Base-by-base conservation (phyloP, 2,113 vertebrate species). In the Menura novaehollandiae region DNA sequence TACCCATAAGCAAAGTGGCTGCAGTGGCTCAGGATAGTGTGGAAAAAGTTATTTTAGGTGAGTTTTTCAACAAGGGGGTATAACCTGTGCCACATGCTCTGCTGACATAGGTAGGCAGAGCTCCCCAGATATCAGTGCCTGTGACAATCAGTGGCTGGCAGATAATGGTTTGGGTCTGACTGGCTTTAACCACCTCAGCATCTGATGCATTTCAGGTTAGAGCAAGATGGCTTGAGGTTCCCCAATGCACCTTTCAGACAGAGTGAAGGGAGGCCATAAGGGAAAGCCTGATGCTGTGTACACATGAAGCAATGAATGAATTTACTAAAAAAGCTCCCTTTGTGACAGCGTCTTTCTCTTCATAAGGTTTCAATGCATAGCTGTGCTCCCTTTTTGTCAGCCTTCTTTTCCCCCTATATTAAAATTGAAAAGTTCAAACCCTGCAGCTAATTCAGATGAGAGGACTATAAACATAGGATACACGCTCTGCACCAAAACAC, bases 401-500 rank as follows among this genome's bases (percentile, higher is more conserved):
- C 39, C 27, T 37, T 35, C 79, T 71, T 83, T 11, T 27, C 5
- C 7, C 21, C 27, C 23, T 41, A 19, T 78, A 37, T 64, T 68
- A 56, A 74, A 77, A 77, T 0, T 11, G 51, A 73, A 88, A 13
- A 52, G 63, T 43, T 77, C 83, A 81, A 89, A 63, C 18, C 22
- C 32, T 85, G 53, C 56, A 64, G 44, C 3, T 89, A 56, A 73
- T 66, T 85, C 46, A 71, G 66, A 66, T 27, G 23, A 74, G 43
- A 85, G 22, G 16, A 33, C 23, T 58, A 13, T 39, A 91, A 93
- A 59, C 33, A 43, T 0, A 39, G 30, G 11, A 35, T 13, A 23
- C 0, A 1, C 8, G 7, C 27, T 56, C 32, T 2, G 0, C 60
- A 67, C 46, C 53, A 52, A 72, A 87, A 59, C 53, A 37, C 1